These are phyloP conservation scores for Diplodus puntazzo DNA, from an alignment of 2,797 vertebrate species.

Conservation along the genomic window DNA sequence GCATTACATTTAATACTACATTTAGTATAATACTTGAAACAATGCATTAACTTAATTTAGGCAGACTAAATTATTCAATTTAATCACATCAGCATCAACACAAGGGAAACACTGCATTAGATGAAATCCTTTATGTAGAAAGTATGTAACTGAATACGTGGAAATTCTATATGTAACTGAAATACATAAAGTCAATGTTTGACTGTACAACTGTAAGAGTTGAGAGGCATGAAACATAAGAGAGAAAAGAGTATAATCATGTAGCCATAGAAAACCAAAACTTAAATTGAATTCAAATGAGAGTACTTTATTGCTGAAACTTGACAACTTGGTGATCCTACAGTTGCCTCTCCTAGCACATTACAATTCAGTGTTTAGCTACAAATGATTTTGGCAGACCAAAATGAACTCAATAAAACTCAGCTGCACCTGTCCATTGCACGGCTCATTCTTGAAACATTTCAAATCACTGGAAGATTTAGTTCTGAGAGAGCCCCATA, in stretches of 20 bases:
- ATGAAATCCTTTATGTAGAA: too few species aligned
- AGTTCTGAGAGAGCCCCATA: conserved; percentile 13
- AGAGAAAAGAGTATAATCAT: background rate
- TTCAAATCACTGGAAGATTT: conserved; percentile 37
- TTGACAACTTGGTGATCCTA: background rate
- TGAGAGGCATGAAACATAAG: background rate
- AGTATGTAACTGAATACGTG: too few species aligned
- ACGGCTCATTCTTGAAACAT: conserved; percentile 12
- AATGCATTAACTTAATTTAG: too few species aligned
- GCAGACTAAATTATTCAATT: too few species aligned
- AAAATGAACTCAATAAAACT: conserved; percentile 15
- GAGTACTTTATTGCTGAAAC: background rate
- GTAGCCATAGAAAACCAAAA: background rate
- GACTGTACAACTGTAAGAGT: too few species aligned
- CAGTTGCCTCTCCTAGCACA: background rate
- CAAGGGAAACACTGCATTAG: too few species aligned
- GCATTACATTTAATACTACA: too few species aligned
- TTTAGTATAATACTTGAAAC: too few species aligned
- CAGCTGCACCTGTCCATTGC: conserved; percentile 4
- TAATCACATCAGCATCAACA: too few species aligned
- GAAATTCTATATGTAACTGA: too few species aligned
- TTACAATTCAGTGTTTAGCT: background rate
- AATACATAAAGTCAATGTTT: too few species aligned
- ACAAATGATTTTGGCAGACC: conserved; percentile 1
- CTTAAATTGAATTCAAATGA: background rate